These are phyloP conservation scores for Aphelocoma californica DNA, from an alignment of 2,797 vertebrate genomes.

Conservation along the genomic window DNA sequence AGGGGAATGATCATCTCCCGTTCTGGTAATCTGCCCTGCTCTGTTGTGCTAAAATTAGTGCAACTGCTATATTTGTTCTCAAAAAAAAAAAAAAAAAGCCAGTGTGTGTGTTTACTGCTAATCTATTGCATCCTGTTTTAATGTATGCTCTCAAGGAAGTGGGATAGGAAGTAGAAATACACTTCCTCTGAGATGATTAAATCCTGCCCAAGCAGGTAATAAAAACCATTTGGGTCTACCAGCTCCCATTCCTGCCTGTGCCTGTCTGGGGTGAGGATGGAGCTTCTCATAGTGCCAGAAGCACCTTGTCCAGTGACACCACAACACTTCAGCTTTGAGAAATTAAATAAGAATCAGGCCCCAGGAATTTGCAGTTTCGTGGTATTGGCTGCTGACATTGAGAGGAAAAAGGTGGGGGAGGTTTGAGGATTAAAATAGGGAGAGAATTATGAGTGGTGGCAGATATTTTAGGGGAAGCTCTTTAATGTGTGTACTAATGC, in stretches of 20 bases:
- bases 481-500: background rate
- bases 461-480: background rate
- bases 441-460: background rate
- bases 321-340: background rate
- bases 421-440: background rate
- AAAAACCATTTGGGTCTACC: accelerated
- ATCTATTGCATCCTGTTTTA: background rate
- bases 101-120: accelerated
- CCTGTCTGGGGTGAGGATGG: background rate
- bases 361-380: background rate
- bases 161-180: background rate
- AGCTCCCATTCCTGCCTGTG: accelerated
- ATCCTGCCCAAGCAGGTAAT: background rate
- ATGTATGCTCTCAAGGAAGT: background rate
- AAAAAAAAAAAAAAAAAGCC: background rate
- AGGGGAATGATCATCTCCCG: accelerated
- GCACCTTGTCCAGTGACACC: background rate
- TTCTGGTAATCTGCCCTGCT: background rate
- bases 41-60: background rate
- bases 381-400: background rate
- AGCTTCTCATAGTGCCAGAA: background rate
- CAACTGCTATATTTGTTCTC: background rate
- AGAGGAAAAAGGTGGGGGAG: background rate
- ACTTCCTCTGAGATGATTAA: background rate
- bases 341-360: background rate